Conservation (phyloP, 2,888 invertebrate genomes). For the Griposia aprilina region DNA sequence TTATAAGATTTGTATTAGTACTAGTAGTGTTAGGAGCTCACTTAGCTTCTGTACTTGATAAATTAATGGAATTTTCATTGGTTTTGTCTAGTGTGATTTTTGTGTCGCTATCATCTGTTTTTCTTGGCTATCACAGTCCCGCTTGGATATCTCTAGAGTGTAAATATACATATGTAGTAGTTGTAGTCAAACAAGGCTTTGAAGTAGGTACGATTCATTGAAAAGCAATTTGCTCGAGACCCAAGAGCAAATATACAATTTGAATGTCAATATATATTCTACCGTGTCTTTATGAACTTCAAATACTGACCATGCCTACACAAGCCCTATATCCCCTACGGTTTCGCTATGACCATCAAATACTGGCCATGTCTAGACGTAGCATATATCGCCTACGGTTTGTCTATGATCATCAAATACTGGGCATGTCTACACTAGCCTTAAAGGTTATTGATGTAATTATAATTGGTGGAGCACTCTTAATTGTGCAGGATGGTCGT, state of each 20-base stretch:
- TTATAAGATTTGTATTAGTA: slow-evolving; percentile 73
- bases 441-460: slow-evolving; percentile 49
- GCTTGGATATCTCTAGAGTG: neutral
- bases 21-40: slow-evolving; percentile 46
- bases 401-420: neutral
- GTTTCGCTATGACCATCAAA: neutral
- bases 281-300: neutral
- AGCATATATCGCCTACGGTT: neutral
- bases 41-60: slow-evolving; percentile 15
- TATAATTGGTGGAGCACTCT: slow-evolving; percentile 41
- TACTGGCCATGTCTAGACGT: neutral
- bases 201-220: neutral
- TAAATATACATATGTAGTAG: neutral
- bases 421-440: neutral
- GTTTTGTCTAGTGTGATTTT: slow-evolving; percentile 9
- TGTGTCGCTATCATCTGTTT: neutral
- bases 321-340: neutral
- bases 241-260: neutral
- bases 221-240: neutral
- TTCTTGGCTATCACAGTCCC: neutral
- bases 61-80: slow-evolving; percentile 21
- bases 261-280: neutral
- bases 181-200: slow-evolving; percentile 4
- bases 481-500: slow-evolving; percentile 50
- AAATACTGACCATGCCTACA: neutral